Base-by-base conservation (phyloP, 2,113 vertebrate genomes). In the Scalopus aquaticus region DNA sequence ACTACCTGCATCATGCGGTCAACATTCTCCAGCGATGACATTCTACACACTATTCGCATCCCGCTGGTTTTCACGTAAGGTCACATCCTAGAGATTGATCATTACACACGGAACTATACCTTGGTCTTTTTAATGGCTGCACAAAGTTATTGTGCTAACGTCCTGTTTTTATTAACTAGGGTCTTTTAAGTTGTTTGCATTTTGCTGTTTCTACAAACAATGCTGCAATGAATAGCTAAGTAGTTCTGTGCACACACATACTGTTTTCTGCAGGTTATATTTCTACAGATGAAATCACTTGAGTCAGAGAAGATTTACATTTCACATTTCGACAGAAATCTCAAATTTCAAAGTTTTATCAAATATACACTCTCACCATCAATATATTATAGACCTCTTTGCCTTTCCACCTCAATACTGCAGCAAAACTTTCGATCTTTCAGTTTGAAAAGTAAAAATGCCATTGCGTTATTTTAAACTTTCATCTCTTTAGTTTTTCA, bases 341-440 rank as follows among this genome's bases (percentile, higher is more conserved):
- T 54, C 69, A 80, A 69, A 49, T 90, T 90, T 86, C n/a, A 93
- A 62, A n/a, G n/a, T 24, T 87, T 91, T 22, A 77, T 10, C 82
- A 81, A 2, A 37, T 77, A 51, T 79, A 85, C 8, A 65, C 26
- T 65, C n/a, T 76, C 3, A 39, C 16, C 58, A 35, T 65, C 78
- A 83, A 35, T 32, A 46, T 13, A 46, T 19, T 56, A 82, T 16
- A 69, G 9, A 87, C 35, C 44, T 88, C 30, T 46, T 19, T 78
- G 8, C 44, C 54, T 73, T 78, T 62, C 54, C 51, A 64, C 42
- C 51, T 72, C 30, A 78, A 19, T n/a, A 39, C 2, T 70, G 46
- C 72, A 62, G 39, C 42, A 60, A 69, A 83, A 77, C 30, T 77
- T 83, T 37, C 62, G 86, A 60, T 39, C 20, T 90, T 90, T 84